Percentiles rank a stretch among this genome's conserved stretches.
Conservation (phyloP, 2,797 vertebrate species). For the Petrocephalus schoutedeni region DNA sequence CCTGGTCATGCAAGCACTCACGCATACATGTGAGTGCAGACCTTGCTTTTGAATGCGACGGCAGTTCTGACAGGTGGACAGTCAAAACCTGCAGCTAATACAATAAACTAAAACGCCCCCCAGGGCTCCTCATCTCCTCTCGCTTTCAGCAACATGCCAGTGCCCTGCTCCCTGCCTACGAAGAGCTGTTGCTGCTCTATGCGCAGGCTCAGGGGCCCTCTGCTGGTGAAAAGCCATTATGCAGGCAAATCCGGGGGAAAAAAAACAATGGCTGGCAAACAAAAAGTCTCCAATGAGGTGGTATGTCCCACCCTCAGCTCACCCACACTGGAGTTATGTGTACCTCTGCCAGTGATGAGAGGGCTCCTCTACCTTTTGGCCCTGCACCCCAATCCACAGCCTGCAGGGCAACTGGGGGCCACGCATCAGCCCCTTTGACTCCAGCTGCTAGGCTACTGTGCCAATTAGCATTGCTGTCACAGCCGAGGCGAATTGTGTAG, state of each 20-base stretch:
- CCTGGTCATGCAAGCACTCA: background rate
- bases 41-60: background rate
- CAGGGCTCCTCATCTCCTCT: background rate
- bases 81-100: background rate
- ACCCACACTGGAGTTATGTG: background rate
- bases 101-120: background rate
- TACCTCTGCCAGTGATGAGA: background rate
- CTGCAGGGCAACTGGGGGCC: constrained; percentile 16
- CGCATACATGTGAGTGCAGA: background rate
- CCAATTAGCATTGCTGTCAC: constrained; percentile 39
- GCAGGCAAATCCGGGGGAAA: background rate
- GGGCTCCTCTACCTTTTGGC: background rate
- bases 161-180: background rate
- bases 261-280: background rate
- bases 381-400: background rate
- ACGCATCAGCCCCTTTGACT: constrained; percentile 25
- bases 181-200: background rate
- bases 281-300: background rate
- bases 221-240: background rate
- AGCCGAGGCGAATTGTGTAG: constrained; percentile 32
- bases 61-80: background rate
- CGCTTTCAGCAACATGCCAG: background rate
- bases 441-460: constrained; percentile 39
- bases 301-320: background rate
- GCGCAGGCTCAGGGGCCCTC: background rate